Evolutionary conservation across 2,113 vertebrate genomes (phyloP).

Genomic region (Meleagris gallopavo): DNA sequence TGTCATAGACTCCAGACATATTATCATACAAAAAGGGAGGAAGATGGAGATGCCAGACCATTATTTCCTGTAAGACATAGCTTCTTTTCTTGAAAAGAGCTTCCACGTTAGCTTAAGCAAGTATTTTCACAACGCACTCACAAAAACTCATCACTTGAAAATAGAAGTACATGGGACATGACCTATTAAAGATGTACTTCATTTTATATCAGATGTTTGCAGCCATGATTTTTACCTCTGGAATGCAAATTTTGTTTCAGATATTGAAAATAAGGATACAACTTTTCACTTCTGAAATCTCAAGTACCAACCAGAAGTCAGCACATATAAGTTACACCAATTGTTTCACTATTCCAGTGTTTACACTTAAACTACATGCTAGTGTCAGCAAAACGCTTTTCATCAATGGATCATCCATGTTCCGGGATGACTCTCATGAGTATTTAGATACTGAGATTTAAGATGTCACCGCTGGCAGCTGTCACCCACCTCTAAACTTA

Average conservation of each 20-base stretch:
- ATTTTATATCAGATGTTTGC: not conserved
- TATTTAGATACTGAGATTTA: slow-evolving; percentile 45
- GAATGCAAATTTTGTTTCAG: not conserved
- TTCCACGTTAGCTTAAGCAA: not conserved
- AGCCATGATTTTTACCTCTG: not conserved
- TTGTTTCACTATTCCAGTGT: not conserved
- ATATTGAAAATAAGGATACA: not conserved
- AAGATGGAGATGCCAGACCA: not conserved
- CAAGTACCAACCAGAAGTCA: not conserved
- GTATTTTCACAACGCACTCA: not conserved
- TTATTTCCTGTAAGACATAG: not conserved
- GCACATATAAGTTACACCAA: not conserved
- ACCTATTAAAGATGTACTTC: not conserved
- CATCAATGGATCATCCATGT: not conserved
- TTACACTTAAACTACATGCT: not conserved
- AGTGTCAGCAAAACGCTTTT: not conserved
- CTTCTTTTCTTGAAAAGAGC: not conserved
- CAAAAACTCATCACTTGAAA: not conserved
- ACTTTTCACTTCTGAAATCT: not conserved
- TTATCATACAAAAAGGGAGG: not conserved
- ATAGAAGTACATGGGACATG: not conserved
- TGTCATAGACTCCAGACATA: not conserved
- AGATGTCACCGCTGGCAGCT: slow-evolving; percentile 53
- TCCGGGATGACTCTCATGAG: not conserved
- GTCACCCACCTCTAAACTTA: slow-evolving; percentile 60